Base-by-base conservation (phyloP, 30 jellyfish, hydroid and myxozoan genomes). In the Phacellophora camtschatica region DNA sequence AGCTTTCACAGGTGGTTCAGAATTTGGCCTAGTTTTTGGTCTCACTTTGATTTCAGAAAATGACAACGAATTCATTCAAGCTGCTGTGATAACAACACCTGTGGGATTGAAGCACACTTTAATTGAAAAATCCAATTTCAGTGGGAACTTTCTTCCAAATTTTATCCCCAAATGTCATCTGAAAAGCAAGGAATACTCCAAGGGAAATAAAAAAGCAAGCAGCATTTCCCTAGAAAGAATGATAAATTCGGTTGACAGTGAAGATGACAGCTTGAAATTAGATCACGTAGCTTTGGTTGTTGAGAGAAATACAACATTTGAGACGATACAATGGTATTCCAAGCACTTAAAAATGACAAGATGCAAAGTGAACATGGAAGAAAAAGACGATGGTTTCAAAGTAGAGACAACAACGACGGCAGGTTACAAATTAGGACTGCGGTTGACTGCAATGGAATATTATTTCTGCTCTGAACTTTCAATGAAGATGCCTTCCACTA, bases 211-310 rank as follows among this genome's bases (percentile, higher is more conserved):
- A 23, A 20, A 31, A 1, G 12, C 82, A n/a, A 25, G 18, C 10
- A n/a, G n/a, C n/a, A n/a, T n/a, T n/a, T n/a, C n/a, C n/a, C n/a
- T n/a, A n/a, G n/a, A n/a, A n/a, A n/a, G n/a, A n/a, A n/a, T n/a
- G n/a, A n/a, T 18, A 13, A 20, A 22, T 18, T 19, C 1, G 41
- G 23, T 27, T 5, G 67, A 32, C 23, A 19, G 49, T 2, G 46
- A 29, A 19, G 43, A 64, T 37, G 66, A 55, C n/a, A 18, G 31
- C 12, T 36, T 64, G 3, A 58, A 13, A 10, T 31, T 92, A 5
- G 98, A 92, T 51, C 98, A 92, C 46, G 69, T 92, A 5, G 79
- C 96, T 10, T 68, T 85, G 29, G 98, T 96, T 18, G 98, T 92
- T 7, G 61, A 54, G 22, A 61, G 61, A n/a, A 88, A 95, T 1